Percentiles rank a stretch among this genome's conserved stretches.
Conservation (phyloP, 2,888 invertebrate genomes). For the Leucozona laternaria region DNA sequence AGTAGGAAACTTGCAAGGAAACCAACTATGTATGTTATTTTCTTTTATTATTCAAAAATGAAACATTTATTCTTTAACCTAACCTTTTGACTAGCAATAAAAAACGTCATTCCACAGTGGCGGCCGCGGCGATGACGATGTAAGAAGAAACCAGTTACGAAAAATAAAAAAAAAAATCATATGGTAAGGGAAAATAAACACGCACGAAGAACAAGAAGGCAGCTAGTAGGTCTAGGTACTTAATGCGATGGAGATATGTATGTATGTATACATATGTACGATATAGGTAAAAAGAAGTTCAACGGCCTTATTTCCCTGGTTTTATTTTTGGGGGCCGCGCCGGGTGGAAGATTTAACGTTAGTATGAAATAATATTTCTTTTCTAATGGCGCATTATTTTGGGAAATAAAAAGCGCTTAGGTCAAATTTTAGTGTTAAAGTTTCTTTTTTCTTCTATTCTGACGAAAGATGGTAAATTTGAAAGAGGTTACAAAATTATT, state of each 20-base stretch:
- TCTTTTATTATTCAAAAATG: slow-evolving; percentile 21
- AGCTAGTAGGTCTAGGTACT: slow-evolving; percentile 22
- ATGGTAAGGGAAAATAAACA: slow-evolving; percentile 47
- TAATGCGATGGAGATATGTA: not conserved
- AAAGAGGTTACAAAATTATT: slow-evolving; percentile 4
- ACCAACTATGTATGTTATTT: not conserved
- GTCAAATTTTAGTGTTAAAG: slow-evolving; percentile 33
- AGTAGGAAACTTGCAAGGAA: not conserved
- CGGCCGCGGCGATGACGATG: not conserved
- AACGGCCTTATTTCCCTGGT: slow-evolving; percentile 30
- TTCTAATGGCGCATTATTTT: slow-evolving; percentile 32
- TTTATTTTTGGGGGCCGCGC: not conserved
- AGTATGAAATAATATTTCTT: slow-evolving; percentile 36
- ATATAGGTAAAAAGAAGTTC: slow-evolving; percentile 42
- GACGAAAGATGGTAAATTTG: not conserved
- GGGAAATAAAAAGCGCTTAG: slow-evolving; percentile 3
- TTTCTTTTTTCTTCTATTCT: not conserved
- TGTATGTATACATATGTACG: not conserved
- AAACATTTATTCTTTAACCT: slow-evolving; percentile 25
- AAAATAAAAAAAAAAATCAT: slow-evolving; percentile 30
- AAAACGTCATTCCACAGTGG: slow-evolving; percentile 17
- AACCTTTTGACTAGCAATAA: slow-evolving; percentile 25
- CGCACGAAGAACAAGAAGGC: slow-evolving; percentile 12
- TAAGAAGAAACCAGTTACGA: slow-evolving; percentile 43
- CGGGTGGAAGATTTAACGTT: slow-evolving; percentile 29